Evolutionary conservation across 2,888 invertebrate genomes (phyloP).

Genomic region (Microplitis deprimator): DNA sequence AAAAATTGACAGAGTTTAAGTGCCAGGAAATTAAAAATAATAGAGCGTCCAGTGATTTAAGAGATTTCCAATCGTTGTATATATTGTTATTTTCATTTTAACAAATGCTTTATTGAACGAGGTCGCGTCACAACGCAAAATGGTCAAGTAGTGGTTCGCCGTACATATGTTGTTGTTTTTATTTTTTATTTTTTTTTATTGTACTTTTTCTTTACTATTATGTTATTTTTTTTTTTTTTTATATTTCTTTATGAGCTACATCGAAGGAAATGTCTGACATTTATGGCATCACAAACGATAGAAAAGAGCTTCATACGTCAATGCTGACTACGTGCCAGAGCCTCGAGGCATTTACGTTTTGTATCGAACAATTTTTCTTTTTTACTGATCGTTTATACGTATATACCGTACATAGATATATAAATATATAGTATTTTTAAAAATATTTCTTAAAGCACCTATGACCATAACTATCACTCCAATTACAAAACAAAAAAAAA

Average conservation of each 20-base stretch:
- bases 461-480: no score
- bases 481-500: no score
- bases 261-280: slow-evolving; percentile 53
- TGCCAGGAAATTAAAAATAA: no score
- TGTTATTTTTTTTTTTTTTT: neutral
- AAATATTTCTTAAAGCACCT: no score
- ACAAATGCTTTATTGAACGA: slow-evolving; percentile 46
- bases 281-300: slow-evolving; percentile 54
- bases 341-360: slow-evolving; percentile 6
- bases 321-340: slow-evolving; percentile 40
- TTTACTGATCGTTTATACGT: no score
- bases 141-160: neutral
- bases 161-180: neutral
- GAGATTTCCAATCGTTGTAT: neutral
- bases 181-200: neutral
- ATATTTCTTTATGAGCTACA: slow-evolving; percentile 25
- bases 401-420: no score
- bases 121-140: slow-evolving; percentile 50
- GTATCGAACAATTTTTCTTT: neutral
- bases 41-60: neutral
- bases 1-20: no score
- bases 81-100: neutral
- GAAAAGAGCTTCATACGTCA: slow-evolving; percentile 54
- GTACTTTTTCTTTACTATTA: neutral
- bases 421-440: no score